phyloP scores from a whole-genome alignment of 2,113 vertebrate species.

The Nyctereutes procyonoides region DNA sequence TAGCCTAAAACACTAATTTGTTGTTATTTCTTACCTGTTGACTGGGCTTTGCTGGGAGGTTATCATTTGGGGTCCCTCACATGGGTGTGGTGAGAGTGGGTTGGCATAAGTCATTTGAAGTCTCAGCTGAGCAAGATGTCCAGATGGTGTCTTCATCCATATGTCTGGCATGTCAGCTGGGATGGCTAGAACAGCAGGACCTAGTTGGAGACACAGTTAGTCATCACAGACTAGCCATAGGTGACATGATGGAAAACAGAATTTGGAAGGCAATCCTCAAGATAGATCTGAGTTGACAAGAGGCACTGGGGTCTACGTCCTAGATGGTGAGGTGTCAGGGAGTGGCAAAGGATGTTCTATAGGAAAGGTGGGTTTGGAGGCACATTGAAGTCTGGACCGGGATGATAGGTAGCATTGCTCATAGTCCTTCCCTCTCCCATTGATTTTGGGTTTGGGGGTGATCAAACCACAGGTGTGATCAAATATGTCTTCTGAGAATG shows the following conservation, averaged over 20 bases:
- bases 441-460: background rate
- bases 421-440: no score
- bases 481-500: background rate
- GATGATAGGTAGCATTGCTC: rapidly evolving
- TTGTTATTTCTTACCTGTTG: background rate
- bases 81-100: rapidly evolving
- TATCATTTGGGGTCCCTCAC: background rate
- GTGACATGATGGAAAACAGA: background rate
- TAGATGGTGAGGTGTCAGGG: background rate
- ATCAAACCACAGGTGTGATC: background rate
- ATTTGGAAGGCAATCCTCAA: background rate
- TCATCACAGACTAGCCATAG: background rate
- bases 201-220: background rate
- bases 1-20: background rate
- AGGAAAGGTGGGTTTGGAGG: rapidly evolving
- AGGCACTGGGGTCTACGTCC: background rate
- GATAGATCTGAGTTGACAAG: no score
- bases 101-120: background rate
- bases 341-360: rapidly evolving
- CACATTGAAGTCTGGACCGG: no score
- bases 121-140: background rate
- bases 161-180: background rate
- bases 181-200: background rate
- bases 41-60: background rate
- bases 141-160: background rate